Evolutionary conservation across 2,888 invertebrate species (phyloP), one percentile per base, ranked within the genome.

Genomic region (Harpalus rufipes): DNA sequence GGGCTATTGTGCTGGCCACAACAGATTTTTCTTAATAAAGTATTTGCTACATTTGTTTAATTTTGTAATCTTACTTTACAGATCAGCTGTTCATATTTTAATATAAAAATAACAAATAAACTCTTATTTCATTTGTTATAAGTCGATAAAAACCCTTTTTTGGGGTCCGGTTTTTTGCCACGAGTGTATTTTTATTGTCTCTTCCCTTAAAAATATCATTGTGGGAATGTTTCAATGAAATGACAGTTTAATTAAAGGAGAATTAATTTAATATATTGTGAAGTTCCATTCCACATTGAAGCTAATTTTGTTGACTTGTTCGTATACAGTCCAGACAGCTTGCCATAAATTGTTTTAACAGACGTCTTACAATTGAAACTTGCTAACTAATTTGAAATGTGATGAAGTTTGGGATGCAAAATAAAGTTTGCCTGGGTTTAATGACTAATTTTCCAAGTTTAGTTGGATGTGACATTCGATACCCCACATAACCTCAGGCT

Each of bases 361-460:
- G 25, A 63, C 68, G 14, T 68, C 68, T 68, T 68, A 68, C 68
- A 68, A 39, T 39, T 68, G 25, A 68, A 68, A 68, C 68, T 63
- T 63, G 61, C 21, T 65, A 32, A 68, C 68, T 68, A 68, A 68
- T 68, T 68, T 68, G n/a, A 68, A 68, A 68, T 39, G 68, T 68
- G 32, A 68, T 68, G 25, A 68, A 68, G 68, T 68, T 68, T 39
- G 68, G 4, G 32, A 32, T 25, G 68, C 39, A 68, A 68, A 68
- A 51, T 68, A 68, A 68, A 68, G 39, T 68, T 68, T 7, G 6
- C 39, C 12, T 68, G 32, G n/a, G n/a, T 25, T 68, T 39, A 39
- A n/a, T 68, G 14, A 0, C n/a, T 68, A 68, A 68, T 39, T 68
- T 68, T 14, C 39, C 14, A 68, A 68, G 68, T 68, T 68, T 68